Evolutionary conservation across 2,888 invertebrate genomes (phyloP).

Genomic region (Polyommatus iphigenia): DNA sequence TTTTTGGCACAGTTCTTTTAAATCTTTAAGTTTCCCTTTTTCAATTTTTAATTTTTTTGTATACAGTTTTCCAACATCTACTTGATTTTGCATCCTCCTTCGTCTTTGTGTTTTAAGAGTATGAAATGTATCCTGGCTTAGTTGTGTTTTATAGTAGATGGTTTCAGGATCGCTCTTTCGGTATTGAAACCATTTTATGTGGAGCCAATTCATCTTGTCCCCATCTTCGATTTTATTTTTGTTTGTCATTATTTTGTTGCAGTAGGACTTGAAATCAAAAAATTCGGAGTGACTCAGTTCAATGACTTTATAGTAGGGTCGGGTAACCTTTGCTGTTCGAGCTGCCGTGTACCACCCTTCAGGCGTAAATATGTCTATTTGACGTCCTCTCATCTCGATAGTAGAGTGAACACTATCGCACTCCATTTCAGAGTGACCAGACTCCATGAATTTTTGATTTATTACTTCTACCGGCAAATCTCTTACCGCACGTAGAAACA

Average conservation of each 20-base stretch:
- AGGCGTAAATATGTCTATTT: not conserved
- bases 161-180: conserved; percentile 1
- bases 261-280: not conserved
- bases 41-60: not conserved
- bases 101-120: not conserved
- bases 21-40: not conserved
- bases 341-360: not conserved
- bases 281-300: conserved; percentile 5
- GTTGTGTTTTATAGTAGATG: conserved; percentile 3
- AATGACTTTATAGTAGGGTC: not conserved
- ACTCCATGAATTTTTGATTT: conserved; percentile 10
- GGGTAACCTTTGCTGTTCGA: not conserved
- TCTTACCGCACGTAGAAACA: conserved; percentile 7
- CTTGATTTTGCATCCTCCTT: conserved; percentile 2
- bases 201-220: conserved; percentile 1
- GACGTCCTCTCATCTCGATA: not conserved
- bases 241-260: conserved; percentile 2
- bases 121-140: conserved; percentile 5
- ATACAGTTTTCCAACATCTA: conserved; percentile 3
- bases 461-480: conserved; percentile 20
- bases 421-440: conserved; percentile 3
- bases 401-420: not conserved
- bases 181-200: conserved; percentile 7
- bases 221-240: conserved; percentile 1
- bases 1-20: not conserved